These are phyloP conservation scores for Agrilus mali DNA, from an alignment of 2,888 invertebrate genomes.

Conservation along the genomic window DNA sequence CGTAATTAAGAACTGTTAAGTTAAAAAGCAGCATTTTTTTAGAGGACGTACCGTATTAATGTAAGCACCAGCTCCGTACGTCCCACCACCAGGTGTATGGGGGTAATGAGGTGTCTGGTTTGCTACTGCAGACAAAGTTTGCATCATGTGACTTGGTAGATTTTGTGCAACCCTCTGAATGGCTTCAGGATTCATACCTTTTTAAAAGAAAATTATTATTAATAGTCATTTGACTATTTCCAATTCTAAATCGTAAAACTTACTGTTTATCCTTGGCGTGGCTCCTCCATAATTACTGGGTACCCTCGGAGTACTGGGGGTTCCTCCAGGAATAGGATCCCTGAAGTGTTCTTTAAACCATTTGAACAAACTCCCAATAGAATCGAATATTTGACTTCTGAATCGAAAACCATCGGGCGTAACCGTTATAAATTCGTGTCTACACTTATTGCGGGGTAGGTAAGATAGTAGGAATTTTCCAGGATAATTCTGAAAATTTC, in stretches of 20 bases:
- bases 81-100: constrained; percentile 57
- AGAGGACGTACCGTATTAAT: constrained; percentile 49
- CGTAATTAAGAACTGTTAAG: neutral
- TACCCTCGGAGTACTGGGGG: constrained; percentile 63
- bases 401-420: constrained; percentile 89
- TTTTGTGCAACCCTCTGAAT: constrained; percentile 60
- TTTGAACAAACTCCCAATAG: constrained; percentile 64
- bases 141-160: constrained; percentile 56
- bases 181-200: constrained; percentile 50
- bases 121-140: constrained; percentile 59
- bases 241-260: constrained; percentile 5
- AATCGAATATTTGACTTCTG: constrained; percentile 76
- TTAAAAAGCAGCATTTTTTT: no score
- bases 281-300: constrained; percentile 16
- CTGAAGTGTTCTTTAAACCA: constrained; percentile 99
- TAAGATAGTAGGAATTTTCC: constrained; percentile 93
- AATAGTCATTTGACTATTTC: constrained; percentile 2
- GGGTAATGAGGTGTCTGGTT: constrained; percentile 55
- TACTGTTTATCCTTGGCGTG: constrained; percentile 25
- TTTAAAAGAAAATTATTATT: constrained; percentile 12
- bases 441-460: constrained; percentile 68
- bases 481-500: constrained; percentile 50
- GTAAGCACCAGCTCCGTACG: constrained; percentile 50
- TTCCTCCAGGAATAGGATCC: constrained; percentile 69
- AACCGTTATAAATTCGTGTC: constrained; percentile 87